These are phyloP conservation scores for Pteronotus mesoamericanus DNA, from an alignment of 2,797 vertebrate genomes.

Conservation along the genomic window DNA sequence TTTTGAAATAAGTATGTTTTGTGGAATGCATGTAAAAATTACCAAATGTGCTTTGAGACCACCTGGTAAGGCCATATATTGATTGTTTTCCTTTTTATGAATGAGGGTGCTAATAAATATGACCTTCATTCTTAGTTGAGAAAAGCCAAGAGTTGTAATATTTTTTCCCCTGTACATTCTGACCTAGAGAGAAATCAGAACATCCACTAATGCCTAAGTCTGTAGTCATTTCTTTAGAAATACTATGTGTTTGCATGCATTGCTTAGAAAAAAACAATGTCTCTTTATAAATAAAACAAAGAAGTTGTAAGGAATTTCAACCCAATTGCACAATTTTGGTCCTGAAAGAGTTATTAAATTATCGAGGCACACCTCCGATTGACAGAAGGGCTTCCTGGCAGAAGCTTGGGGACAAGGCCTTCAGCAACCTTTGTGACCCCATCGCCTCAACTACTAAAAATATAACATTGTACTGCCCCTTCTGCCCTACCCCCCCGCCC, in stretches of 20 bases:
- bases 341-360: not conserved
- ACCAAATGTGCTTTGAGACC: not conserved
- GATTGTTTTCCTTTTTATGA: not conserved
- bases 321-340: not conserved
- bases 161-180: not conserved
- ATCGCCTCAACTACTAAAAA: not conserved
- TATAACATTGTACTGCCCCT: not conserved
- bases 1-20: constrained; percentile 24
- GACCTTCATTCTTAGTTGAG: not conserved
- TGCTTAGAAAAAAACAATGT: not conserved
- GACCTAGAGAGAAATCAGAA: not conserved
- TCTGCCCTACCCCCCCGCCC: not conserved
- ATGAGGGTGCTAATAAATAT: not conserved
- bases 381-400: not conserved
- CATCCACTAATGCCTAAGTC: not conserved
- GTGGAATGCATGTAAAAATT: not conserved
- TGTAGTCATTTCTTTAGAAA: not conserved
- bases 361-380: not conserved
- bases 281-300: not conserved
- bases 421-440: not conserved
- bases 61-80: not conserved
- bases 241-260: not conserved
- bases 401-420: not conserved
- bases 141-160: not conserved
- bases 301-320: not conserved